Evolutionary conservation across 2,888 invertebrate species (phyloP).

Genomic region (Tinea semifulvella): DNA sequence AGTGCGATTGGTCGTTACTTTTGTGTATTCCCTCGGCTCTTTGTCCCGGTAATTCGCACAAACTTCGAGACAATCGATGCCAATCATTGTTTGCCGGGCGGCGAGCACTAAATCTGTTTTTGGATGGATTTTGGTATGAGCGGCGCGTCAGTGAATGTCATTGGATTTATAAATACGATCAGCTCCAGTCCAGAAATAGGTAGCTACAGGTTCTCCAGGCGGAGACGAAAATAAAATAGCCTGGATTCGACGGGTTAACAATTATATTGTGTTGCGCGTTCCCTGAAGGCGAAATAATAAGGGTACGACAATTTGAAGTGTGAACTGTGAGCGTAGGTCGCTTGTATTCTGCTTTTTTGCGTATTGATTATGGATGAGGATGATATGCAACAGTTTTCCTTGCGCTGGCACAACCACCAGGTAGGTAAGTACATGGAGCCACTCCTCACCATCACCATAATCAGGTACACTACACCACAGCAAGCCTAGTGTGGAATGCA

Average conservation of each 20-base stretch:
- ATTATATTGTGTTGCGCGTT: slow-evolving; percentile 57
- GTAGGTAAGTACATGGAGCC: slow-evolving; percentile 59
- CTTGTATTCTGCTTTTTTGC: slow-evolving; percentile 34
- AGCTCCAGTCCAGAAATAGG: slow-evolving; percentile 65
- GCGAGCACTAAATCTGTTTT: slow-evolving; percentile 58
- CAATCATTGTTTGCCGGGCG: slow-evolving; percentile 49
- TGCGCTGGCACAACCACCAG: slow-evolving; percentile 87
- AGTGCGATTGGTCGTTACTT: too few relatives aligned
- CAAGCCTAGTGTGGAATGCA: too few relatives aligned
- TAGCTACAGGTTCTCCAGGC: slow-evolving; percentile 68
- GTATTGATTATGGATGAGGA: slow-evolving; percentile 62
- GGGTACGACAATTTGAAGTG: slow-evolving; percentile 32
- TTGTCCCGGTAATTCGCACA: slow-evolving; percentile 32
- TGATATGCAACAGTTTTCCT: slow-evolving; percentile 80
- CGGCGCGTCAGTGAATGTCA: slow-evolving; percentile 64
- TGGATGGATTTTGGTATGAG: slow-evolving; percentile 66
- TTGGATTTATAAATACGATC: slow-evolving; percentile 67
- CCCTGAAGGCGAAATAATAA: slow-evolving; percentile 30
- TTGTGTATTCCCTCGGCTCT: slow-evolving; percentile 1
- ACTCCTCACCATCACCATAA: slow-evolving; percentile 29
- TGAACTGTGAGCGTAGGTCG: slow-evolving; percentile 27
- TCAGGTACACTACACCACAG: slow-evolving; percentile 20
- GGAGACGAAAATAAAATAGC: slow-evolving; percentile 66
- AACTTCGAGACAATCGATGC: slow-evolving; percentile 51
- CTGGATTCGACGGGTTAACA: slow-evolving; percentile 61